Conservation (phyloP, 2,888 invertebrate species). For the Punctoribates punctum region DNA sequence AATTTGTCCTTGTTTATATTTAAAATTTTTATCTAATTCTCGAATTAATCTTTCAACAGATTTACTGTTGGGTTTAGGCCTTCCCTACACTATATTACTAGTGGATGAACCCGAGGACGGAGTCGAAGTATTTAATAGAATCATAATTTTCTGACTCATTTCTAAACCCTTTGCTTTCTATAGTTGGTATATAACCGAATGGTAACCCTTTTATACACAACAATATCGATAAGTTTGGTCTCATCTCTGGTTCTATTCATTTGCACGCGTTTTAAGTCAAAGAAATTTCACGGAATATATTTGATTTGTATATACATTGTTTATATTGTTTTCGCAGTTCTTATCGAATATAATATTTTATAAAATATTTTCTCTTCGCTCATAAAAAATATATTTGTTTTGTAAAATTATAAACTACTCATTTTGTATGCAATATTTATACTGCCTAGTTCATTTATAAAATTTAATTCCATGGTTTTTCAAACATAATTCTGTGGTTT, state of each 20-base stretch:
- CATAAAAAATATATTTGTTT: neutral
- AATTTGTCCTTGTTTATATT: slow-evolving; percentile 51
- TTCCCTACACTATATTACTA: slow-evolving; percentile 53
- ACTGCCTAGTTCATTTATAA: too few species aligned
- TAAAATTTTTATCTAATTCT: neutral
- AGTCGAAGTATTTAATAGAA: slow-evolving; percentile 26
- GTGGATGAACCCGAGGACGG: slow-evolving; percentile 6
- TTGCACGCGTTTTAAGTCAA: slow-evolving; percentile 56
- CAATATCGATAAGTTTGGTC: slow-evolving; percentile 56
- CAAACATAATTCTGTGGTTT: too few species aligned
- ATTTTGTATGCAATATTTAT: neutral
- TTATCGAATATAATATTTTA: slow-evolving; percentile 55
- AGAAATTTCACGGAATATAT: slow-evolving; percentile 57
- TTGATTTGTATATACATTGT: slow-evolving; percentile 57
- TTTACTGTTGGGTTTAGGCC: slow-evolving; percentile 56
- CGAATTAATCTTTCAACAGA: slow-evolving; percentile 46
- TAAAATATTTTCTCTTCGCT: neutral
- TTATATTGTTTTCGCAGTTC: slow-evolving; percentile 58
- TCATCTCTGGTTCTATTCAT: slow-evolving; percentile 56
- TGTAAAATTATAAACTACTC: neutral
- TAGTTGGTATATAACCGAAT: slow-evolving; percentile 54
- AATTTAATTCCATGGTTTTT: too few species aligned
- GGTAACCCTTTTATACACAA: slow-evolving; percentile 56
- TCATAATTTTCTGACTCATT: too few species aligned
- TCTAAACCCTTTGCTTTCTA: slow-evolving; percentile 36